Percentiles rank a stretch among this genome's conserved stretches.
Conservation (phyloP, 2,797 vertebrate species). For the Falco cherrug region DNA sequence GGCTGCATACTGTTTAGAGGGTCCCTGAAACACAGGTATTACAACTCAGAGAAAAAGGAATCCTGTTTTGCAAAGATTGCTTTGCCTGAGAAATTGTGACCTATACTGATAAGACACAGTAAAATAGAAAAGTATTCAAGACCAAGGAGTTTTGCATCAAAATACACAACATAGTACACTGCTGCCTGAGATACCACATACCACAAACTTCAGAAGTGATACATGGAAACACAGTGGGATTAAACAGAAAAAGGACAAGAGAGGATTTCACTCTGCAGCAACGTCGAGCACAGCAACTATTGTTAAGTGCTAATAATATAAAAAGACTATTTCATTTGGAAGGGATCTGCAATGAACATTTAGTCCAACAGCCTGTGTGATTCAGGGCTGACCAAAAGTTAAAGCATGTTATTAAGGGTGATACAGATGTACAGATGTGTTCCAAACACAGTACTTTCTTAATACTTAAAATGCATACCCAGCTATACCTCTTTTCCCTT, state of each 20-base stretch:
- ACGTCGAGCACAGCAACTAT: background rate
- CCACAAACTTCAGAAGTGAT: background rate
- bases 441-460: background rate
- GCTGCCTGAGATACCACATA: background rate
- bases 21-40: background rate
- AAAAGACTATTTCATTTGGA: background rate
- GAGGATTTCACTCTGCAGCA: background rate
- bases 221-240: background rate
- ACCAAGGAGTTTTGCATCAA: background rate
- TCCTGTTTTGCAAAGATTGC: background rate
- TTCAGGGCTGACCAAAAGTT: no score
- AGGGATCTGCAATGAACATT: background rate
- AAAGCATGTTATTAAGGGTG: no score
- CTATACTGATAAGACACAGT: background rate
- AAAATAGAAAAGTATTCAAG: background rate
- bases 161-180: background rate
- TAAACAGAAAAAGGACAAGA: background rate
- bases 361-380: background rate
- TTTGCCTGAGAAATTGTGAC: background rate
- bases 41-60: background rate
- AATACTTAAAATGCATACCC: background rate
- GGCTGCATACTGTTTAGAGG: background rate
- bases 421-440: background rate
- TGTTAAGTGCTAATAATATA: background rate
- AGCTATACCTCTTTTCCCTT: background rate